Base-by-base conservation (phyloP, 2,888 invertebrate genomes). In the Isoperla grammatica region DNA sequence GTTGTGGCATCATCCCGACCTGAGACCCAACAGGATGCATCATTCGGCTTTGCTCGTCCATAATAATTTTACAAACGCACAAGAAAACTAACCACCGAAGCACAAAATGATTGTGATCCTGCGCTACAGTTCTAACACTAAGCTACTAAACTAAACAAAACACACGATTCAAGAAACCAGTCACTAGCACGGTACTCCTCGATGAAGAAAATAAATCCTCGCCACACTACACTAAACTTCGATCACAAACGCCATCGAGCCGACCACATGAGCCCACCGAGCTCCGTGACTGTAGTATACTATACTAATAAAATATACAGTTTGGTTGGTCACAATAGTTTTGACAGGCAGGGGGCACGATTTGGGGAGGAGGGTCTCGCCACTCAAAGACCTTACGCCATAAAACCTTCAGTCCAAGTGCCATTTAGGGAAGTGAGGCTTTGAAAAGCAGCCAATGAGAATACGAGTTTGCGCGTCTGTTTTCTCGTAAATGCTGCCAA, bases 1-100 rank as follows among this genome's bases (percentile, higher is more conserved):
- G 86, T 75, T 89, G 88, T 66, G 88, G 87, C 87, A 90, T 88
- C 75, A 89, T 80, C 68, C 88, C 88, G 61, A 72, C 71, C 66
- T 71, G 71, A 59, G 70, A 69, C 63, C 70, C 68, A 59, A 72
- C 72, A 45, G 73, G 72, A 67, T 87, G 87, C 88, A 90, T 88
- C 87, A 88, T 88, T 73, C 88, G 82, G 74, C 83, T 86, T 59
- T 87, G 87, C 79, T 88, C 88, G 76, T 88, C 88, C 88, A 88
- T 88, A 64, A 50, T 60, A 40, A 23, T 13, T 42, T 45, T 11
- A 40, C 19, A 22, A 48, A 22, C 23, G 23, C 48, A 48, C 20
- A 48, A 48, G n/a, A n/a, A n/a, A n/a, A n/a, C n/a, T n/a, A n/a
- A n/a, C n/a, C n/a, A n/a, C n/a, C n/a, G n/a, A n/a, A n/a, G n/a